These are phyloP conservation scores for Slavum lentiscoides DNA, from an alignment of 2,888 invertebrate genomes.

Conservation along the genomic window DNA sequence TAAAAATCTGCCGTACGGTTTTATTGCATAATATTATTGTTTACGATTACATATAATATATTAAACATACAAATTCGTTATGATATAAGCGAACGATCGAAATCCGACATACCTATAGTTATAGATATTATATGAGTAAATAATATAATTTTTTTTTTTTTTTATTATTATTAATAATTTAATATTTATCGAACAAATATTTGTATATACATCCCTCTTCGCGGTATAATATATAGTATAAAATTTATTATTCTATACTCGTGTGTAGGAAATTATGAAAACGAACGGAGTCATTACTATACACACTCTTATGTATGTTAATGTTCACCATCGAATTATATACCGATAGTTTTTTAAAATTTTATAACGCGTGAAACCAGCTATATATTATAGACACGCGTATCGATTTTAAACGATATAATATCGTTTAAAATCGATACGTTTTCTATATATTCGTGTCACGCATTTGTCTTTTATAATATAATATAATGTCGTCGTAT, in stretches of 20 bases:
- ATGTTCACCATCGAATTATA: too few relatives aligned
- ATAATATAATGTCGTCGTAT: background rate
- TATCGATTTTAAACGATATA: too few relatives aligned
- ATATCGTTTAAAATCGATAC: conserved; percentile 27
- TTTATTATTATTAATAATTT: too few relatives aligned
- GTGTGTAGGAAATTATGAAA: conserved; percentile 8
- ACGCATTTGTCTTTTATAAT: conserved; percentile 16
- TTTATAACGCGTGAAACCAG: too few relatives aligned
- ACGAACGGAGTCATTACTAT: conserved; percentile 9
- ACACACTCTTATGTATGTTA: background rate
- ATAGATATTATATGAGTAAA: background rate
- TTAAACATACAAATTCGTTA: too few relatives aligned
- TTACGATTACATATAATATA: too few relatives aligned
- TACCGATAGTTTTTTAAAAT: too few relatives aligned
- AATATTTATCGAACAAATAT: background rate
- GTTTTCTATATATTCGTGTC: conserved; percentile 13
- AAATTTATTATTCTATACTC: background rate
- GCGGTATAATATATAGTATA: background rate
- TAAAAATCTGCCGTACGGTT: too few relatives aligned
- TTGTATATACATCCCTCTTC: background rate
- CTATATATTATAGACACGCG: background rate
- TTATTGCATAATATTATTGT: too few relatives aligned
- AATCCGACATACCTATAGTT: background rate
- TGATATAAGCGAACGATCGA: too few relatives aligned
- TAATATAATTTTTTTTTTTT: background rate